Evolutionary conservation across 2,113 vertebrate species (phyloP), one percentile per base, ranked within the genome.

Genomic region (Barbus barbus): DNA sequence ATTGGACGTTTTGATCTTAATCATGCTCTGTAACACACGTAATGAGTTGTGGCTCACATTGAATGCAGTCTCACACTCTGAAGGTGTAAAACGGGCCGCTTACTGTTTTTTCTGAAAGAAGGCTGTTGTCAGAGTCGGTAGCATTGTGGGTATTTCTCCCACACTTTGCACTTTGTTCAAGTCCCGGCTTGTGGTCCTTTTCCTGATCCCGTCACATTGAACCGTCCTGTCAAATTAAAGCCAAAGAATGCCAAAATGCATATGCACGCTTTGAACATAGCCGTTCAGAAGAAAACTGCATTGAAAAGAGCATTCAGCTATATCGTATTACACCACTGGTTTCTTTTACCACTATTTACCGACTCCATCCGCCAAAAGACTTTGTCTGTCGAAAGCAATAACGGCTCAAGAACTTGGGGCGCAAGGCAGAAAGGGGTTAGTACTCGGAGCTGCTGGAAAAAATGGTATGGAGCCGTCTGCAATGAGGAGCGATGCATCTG

Each of bases 371-470:
- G 53, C 26, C 51, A 36, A 60, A 78, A 78, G 76, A 56, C 53
- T 78, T 26, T 60, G 76, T 78, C 33, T 60, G 53, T 78, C 51
- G 20, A 78, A 9, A 41, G 76, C 33, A 78, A 78, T 60, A 58
- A 78, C 18, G 53, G 76, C 76, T 60, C 53, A 24, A 78, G 53
- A 78, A 60, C 22, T 78, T 24, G n/a, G 8, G 31, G 53, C 3
- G 22, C 38, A 60, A 60, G 53, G 76, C 76, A 75, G 73, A 22
- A 20, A 28, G 26, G 12, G 14, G 48, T 22, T 78, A 14, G 36
- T n/a, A 4, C 46, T 53, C 7, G 26, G 38, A 53, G 26, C 20
- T n/a, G 28, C 5, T 76, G 74, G 51, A 2, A 77, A 56, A 56
- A 77, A 41, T n/a, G 74, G 48, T n/a, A 33, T n/a, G 53, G 75